These are phyloP conservation scores for Lepus oiostolus DNA, from an alignment of 2,797 vertebrate genomes.

Conservation along the genomic window DNA sequence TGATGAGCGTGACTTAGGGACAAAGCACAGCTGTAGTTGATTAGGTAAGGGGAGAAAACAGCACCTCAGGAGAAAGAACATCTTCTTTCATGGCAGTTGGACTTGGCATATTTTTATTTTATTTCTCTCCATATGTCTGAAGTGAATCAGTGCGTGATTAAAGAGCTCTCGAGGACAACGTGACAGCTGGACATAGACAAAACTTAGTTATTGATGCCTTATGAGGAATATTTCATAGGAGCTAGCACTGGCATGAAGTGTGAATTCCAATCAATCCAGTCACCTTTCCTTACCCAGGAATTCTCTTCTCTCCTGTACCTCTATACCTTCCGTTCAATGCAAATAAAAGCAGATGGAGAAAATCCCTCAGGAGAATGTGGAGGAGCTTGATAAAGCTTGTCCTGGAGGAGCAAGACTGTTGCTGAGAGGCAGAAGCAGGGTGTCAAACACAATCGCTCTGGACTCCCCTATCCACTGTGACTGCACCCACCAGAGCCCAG, in stretches of 20 bases:
- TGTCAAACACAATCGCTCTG: fast-evolving
- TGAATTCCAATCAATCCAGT: not conserved
- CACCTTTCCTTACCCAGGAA: not conserved
- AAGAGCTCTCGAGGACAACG: not conserved
- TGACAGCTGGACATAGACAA: not conserved
- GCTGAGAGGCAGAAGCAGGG: no score
- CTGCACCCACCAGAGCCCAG: no score
- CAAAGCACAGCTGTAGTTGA: not conserved
- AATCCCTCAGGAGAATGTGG: not conserved
- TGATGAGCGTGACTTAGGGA: not conserved
- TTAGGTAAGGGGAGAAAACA: not conserved
- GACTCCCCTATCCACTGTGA: fast-evolving
- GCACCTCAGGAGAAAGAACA: not conserved
- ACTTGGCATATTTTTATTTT: not conserved
- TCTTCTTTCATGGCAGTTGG: fast-evolving
- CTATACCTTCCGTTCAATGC: not conserved
- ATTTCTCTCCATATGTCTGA: not conserved
- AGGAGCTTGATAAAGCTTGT: not conserved
- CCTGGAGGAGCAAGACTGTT: not conserved
- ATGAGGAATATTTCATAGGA: not conserved
- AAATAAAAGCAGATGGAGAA: not conserved
- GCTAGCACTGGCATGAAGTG: not conserved
- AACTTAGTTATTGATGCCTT: not conserved
- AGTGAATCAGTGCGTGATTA: fast-evolving
- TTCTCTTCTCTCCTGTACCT: not conserved